A percentile compares a stretch with the other conserved stretches of the same genome.
These are phyloP conservation scores for Synaphobranchus kaupii DNA, from an alignment of 2,797 vertebrate species.

Conservation along the genomic window DNA sequence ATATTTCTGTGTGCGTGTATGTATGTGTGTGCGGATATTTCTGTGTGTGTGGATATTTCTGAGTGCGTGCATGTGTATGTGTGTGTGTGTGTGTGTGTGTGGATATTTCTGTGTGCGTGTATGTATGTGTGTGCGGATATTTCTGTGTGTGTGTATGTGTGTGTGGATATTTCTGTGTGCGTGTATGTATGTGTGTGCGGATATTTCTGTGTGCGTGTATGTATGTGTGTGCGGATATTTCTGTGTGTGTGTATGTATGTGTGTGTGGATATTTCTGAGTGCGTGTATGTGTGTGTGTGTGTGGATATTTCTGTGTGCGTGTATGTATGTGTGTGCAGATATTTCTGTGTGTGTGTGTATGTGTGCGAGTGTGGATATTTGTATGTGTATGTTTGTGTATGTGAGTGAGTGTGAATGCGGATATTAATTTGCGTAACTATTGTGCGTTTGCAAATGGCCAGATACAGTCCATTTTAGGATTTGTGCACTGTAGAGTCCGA, in stretches of 20 bases:
- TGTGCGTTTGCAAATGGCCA: too few relatives aligned
- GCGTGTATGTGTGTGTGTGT: not conserved
- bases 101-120: not conserved
- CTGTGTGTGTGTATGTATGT: too few relatives aligned
- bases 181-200: too few relatives aligned
- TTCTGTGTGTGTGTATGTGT: not conserved
- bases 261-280: too few relatives aligned
- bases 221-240: too few relatives aligned
- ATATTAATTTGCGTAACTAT: too few relatives aligned
- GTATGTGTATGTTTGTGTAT: not conserved
- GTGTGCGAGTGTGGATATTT: not conserved
- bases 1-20: not conserved
- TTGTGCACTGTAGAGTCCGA: too few relatives aligned
- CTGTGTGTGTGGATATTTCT: too few relatives aligned
- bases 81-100: not conserved
- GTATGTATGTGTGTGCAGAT: too few relatives aligned
- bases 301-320: too few relatives aligned
- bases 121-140: not conserved
- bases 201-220: not conserved
- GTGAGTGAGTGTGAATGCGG: not conserved
- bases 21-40: not conserved
- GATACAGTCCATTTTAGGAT: too few relatives aligned
- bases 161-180: not conserved
- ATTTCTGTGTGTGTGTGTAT: not conserved
- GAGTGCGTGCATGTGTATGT: not conserved